These are phyloP conservation scores for Platichthys stellatus DNA, from an alignment of 2,113 vertebrate genomes.

Conservation along the genomic window DNA sequence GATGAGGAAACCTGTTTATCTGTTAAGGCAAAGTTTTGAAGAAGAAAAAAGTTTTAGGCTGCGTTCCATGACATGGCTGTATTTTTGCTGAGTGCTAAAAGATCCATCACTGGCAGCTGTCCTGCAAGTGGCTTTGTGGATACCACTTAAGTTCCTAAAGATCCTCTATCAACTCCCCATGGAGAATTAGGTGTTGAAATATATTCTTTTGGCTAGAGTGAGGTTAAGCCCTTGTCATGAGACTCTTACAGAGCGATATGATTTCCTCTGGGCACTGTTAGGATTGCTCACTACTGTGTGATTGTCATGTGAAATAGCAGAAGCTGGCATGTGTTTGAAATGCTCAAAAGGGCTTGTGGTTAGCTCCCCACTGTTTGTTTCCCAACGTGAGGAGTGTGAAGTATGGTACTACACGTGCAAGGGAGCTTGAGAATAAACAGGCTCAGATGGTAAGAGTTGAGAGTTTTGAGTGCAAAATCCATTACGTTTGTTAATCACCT, in stretches of 20 bases:
- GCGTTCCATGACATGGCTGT: conserved; percentile 29
- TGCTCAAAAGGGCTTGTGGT: conserved; percentile 27
- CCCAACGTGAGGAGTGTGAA: conserved; percentile 40
- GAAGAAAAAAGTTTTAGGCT: conserved; percentile 24
- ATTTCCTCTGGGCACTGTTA: conserved; percentile 55
- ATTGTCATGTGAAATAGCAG: conserved; percentile 49
- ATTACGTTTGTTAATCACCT: conserved; percentile 48
- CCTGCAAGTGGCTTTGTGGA: neutral
- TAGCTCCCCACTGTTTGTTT: conserved; percentile 48
- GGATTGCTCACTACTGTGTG: conserved; percentile 37
- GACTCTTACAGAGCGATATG: conserved; percentile 41
- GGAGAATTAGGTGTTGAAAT: conserved; percentile 64
- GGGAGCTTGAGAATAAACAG: conserved; percentile 13
- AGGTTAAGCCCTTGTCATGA: conserved; percentile 58
- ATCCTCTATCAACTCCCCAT: conserved; percentile 27
- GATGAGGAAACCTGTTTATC: conserved; percentile 35
- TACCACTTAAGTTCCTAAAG: conserved; percentile 23
- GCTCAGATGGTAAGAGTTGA: conserved; percentile 16
- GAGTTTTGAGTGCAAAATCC: conserved; percentile 18
- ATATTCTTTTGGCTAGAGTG: conserved; percentile 39
- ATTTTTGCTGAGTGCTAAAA: conserved; percentile 43
- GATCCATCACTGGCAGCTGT: conserved; percentile 23
- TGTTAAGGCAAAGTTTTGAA: neutral
- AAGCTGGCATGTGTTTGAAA: conserved; percentile 45
- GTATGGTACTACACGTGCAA: conserved; percentile 35